Evolutionary conservation across 2,888 invertebrate species (phyloP).

Genomic region (Nymphalis urticae): DNA sequence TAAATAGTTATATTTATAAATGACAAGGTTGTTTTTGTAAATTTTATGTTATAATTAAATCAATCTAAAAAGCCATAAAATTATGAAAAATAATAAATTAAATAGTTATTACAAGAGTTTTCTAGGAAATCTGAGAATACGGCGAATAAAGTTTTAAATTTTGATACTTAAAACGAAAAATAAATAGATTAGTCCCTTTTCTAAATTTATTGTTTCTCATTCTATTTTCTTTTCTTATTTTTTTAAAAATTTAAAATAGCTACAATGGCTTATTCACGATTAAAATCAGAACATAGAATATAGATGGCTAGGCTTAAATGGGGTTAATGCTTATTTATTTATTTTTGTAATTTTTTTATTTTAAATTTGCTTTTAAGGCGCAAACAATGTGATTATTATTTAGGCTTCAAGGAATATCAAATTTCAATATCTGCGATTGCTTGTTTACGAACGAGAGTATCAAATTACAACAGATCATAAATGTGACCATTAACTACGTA

Average conservation of each 20-base stretch:
- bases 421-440: conserved; percentile 3
- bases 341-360: no score
- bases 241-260: no score
- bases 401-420: not conserved
- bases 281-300: no score
- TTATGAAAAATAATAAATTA: no score
- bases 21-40: conserved; percentile 1
- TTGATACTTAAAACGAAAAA: not conserved
- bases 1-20: not conserved
- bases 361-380: no score
- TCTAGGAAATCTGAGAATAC: not conserved
- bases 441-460: not conserved
- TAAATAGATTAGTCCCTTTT: no score
- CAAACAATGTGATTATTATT: not conserved
- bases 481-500: not conserved
- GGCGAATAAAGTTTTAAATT: not conserved
- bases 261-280: no score
- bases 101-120: not conserved
- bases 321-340: not conserved
- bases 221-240: no score
- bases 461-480: conserved; percentile 6
- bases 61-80: not conserved
- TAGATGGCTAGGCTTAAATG: no score
- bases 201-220: no score
- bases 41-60: not conserved